These are phyloP conservation scores for Chelonoidis abingdonii DNA, from an alignment of 2,113 vertebrate species.

Conservation along the genomic window DNA sequence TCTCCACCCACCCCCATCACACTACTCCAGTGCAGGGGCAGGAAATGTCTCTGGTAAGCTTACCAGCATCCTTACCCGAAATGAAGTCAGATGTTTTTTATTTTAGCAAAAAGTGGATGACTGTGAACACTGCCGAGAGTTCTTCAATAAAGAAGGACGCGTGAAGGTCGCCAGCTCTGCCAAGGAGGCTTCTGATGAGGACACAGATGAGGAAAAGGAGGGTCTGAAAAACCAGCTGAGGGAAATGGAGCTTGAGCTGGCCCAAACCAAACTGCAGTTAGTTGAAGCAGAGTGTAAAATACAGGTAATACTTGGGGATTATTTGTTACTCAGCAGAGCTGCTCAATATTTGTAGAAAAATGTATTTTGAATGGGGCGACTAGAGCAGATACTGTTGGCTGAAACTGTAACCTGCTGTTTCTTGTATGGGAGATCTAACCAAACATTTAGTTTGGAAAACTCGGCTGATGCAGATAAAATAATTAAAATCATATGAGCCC, in stretches of 20 bases:
- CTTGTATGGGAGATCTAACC: slow-evolving; percentile 36
- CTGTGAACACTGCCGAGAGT: slow-evolving; percentile 88
- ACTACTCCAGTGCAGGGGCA: slow-evolving; percentile 39
- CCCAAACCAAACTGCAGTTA: slow-evolving; percentile 97
- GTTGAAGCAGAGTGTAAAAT: slow-evolving; percentile 99
- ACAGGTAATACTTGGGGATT: slow-evolving; percentile 82
- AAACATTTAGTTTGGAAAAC: slow-evolving; percentile 34
- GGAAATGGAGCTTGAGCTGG: slow-evolving; percentile 98
- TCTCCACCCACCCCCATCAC: accelerated
- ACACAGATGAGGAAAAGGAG: slow-evolving; percentile 95
- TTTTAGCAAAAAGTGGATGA: slow-evolving; percentile 90
- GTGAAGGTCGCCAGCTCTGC: slow-evolving; percentile 79
- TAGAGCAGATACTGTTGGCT: slow-evolving; percentile 33
- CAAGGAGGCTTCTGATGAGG: slow-evolving; percentile 85
- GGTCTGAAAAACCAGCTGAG: slow-evolving; percentile 93
- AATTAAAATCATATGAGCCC: slow-evolving; percentile 29
- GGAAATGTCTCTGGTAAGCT: neutral
- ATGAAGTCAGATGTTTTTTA: neutral
- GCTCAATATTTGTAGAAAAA: slow-evolving; percentile 17
- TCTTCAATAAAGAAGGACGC: slow-evolving; percentile 88
- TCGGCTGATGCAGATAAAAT: slow-evolving; percentile 20
- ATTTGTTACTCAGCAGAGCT: neutral
- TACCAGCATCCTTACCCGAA: neutral
- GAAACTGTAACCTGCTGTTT: slow-evolving; percentile 53
- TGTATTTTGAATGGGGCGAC: neutral